Percentiles rank a stretch among this genome's conserved stretches.
Evolutionary conservation across 2,113 vertebrate species (phyloP).

Genomic region (Microtus montanus): DNA sequence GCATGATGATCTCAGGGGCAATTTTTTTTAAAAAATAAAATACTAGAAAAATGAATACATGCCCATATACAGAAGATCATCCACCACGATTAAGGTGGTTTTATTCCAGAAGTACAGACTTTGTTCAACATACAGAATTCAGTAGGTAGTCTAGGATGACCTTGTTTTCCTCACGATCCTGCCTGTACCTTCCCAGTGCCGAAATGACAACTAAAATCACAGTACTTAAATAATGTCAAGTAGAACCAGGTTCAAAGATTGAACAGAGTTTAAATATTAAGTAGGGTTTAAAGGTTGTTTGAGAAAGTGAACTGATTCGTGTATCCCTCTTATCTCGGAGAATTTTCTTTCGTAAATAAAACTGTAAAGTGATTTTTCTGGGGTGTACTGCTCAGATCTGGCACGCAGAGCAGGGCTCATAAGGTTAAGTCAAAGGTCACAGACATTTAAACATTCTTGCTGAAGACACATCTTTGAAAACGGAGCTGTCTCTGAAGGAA

Average conservation of each 20-base stretch:
- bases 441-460: background rate
- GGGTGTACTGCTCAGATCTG: background rate
- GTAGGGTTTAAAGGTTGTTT: background rate
- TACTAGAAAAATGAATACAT: too few species aligned
- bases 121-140: background rate
- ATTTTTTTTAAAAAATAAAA: too few species aligned
- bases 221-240: background rate
- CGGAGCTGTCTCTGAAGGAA: background rate
- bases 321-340: background rate
- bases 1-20: too few species aligned
- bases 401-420: too few species aligned
- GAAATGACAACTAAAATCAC: background rate
- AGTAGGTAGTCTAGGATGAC: too few species aligned
- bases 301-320: background rate
- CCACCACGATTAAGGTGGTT: too few species aligned
- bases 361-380: background rate
- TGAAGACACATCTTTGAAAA: background rate
- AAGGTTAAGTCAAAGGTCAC: background rate
- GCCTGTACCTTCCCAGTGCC: background rate
- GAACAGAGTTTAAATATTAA: background rate
- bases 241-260: background rate
- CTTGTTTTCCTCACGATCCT: background rate
- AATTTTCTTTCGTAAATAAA: background rate
- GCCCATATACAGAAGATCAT: too few species aligned
- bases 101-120: too few species aligned